Conservation (phyloP, 2,113 vertebrate genomes). For the Danio rerio region DNA sequence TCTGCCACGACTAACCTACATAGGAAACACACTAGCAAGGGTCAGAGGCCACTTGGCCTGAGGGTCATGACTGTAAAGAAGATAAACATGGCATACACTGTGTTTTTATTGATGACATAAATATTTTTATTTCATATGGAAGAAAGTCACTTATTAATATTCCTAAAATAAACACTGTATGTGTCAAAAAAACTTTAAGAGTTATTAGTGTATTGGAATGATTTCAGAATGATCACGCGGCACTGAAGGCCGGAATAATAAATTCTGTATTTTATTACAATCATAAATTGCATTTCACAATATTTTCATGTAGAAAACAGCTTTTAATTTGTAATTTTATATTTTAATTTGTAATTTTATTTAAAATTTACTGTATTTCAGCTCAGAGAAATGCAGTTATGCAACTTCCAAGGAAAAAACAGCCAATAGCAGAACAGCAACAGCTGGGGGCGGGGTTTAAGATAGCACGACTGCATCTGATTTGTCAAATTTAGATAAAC, state of each 20-base stretch:
- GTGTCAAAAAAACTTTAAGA: no score
- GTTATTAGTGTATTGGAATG: background rate
- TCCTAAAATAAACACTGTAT: no score
- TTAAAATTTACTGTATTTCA: background rate
- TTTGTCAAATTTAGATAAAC: no score
- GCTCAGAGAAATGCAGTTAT: background rate
- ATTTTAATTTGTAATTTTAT: background rate
- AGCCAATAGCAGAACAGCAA: background rate
- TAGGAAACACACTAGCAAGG: conserved; percentile 11
- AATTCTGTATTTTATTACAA: background rate
- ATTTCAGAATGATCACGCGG: background rate
- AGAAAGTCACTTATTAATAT: background rate
- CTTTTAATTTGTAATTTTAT: no score
- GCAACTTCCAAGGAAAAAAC: background rate
- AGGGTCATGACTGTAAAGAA: background rate
- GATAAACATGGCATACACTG: conserved; percentile 14
- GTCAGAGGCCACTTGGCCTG: conserved; percentile 30
- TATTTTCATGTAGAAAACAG: background rate
- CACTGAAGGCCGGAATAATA: no score
- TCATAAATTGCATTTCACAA: background rate
- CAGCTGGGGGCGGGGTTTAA: no score
- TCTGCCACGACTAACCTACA: conserved; percentile 11
- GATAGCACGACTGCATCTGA: no score
- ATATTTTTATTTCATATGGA: background rate
- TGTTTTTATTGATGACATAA: background rate